Base-by-base conservation (phyloP, 2,113 vertebrate genomes). In the Callionymus lyra region DNA sequence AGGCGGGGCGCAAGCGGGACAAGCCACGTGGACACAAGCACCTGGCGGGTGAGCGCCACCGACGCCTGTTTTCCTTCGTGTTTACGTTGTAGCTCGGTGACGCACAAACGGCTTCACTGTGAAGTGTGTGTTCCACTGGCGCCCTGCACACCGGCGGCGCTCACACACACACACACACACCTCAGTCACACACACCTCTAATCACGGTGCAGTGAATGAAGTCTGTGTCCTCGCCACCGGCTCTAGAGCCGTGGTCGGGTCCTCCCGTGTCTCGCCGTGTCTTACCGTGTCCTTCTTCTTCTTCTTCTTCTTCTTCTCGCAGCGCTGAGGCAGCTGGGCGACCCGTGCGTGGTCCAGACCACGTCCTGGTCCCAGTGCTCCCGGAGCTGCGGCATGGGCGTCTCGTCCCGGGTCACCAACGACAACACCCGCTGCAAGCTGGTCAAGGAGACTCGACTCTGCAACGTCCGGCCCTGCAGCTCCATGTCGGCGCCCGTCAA, bases 291-390 rank as follows among this genome's bases (percentile, higher is more conserved):
- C 21, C 21, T 8, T 8, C 21, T 27, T 8, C 4, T 27, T 27
- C 21, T 27, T 27, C 21, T 27, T 4, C 21, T 27, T 8, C n/a
- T n/a, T n/a, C n/a, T 39, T 47, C 27, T 32, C n/a, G 6, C 31
- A 86, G 86, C 65, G 34, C 85, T 82, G 85, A 80, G 62, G 38
- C 77, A 82, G 41, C 41, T 56, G 27, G 72, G 71, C 33, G 72
- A 70, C 35, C 66, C 81, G 41, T 86, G 88, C 11, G 58, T 51
- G 34, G 56, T 79, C 40, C 88, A 88, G 76, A 90, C 86, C 6
- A 88, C 87, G 2, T 82, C 74, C 60, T 90, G 88, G 88, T 84
- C 88, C 1, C 80, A 82, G 33, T 90, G 88, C 52, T 90, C 88
- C 2, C 82, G 85, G 49, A 88, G 75, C 56, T 90, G 88, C 5